These are phyloP conservation scores for Tamandua tetradactyla DNA, from an alignment of 2,797 vertebrate species.

Conservation along the genomic window DNA sequence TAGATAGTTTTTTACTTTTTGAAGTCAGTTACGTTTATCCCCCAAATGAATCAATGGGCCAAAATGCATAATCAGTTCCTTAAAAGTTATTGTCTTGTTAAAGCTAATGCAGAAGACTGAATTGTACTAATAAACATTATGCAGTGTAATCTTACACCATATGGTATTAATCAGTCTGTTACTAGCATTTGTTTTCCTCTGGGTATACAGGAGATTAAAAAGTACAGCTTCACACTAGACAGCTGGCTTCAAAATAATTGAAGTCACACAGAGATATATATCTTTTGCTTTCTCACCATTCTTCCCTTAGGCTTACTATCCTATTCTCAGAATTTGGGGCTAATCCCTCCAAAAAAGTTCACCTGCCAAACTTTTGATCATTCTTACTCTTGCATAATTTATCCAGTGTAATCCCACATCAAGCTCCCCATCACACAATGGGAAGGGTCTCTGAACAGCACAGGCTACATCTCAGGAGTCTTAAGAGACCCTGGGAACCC, in stretches of 20 bases:
- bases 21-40: constrained; percentile 56
- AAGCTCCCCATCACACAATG: constrained; percentile 37
- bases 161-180: constrained; percentile 74
- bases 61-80: constrained; percentile 67
- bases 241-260: constrained; percentile 71
- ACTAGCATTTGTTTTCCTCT: constrained; percentile 72
- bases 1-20: constrained; percentile 48
- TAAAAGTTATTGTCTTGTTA: constrained; percentile 66
- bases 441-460: not conserved
- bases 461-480: not conserved
- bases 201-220: constrained; percentile 68
- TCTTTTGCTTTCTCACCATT: constrained; percentile 48
- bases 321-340: constrained; percentile 27
- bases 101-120: constrained; percentile 61
- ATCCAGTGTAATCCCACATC: not conserved
- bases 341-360: not conserved
- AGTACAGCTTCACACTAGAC: constrained; percentile 70
- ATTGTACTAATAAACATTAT: constrained; percentile 70
- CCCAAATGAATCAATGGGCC: constrained; percentile 62
- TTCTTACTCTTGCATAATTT: constrained; percentile 37
- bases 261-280: constrained; percentile 53
- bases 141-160: constrained; percentile 67
- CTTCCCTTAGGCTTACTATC: constrained; percentile 32
- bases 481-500: not conserved
- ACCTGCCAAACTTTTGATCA: constrained; percentile 44